Base-by-base conservation (phyloP, 2,888 invertebrate species). In the Flabesymbios commensalis region DNA sequence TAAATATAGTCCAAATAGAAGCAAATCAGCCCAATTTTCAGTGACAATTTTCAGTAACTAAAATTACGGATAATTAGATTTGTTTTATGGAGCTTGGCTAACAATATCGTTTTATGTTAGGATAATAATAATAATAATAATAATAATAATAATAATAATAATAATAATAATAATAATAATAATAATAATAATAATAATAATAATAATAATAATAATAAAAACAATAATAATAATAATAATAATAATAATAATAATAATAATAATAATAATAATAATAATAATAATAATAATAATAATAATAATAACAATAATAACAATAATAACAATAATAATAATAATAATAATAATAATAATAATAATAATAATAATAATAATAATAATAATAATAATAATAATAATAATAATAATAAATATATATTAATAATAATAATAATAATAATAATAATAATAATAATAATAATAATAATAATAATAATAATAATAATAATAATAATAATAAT, bases 381-480 rank as follows among this genome's bases (percentile, higher is more conserved):
- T 43, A 4, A 43, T 43, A 4, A 43, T 43, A 4, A 43, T 43
- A 4, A 43, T 43, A 4, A 43, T 43, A 4, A 43, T 43, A 4
- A 43, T 43, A 4, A 43, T n/a, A 4, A 43, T 43, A 4, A 4
- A 22, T 5, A 4, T 43, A 4, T 10, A 22, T 5, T n/a, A n/a
- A 43, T n/a, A 43, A 43, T n/a, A 43, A 43, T n/a, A 43, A 10
- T 10, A 10, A 43, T n/a, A 43, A 43, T n/a, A 43, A 43, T n/a
- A 43, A 43, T n/a, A 43, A 43, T n/a, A 43, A 43, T n/a, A 43
- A 43, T n/a, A 43, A 43, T n/a, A 43, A 43, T n/a, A 43, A 43
- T n/a, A 43, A 43, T n/a, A 43, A 43, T n/a, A 43, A 43, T n/a
- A 43, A 43, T n/a, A 43, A 43, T n/a, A 43, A 43, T n/a, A 43